Conservation (phyloP, 2,113 vertebrate genomes). For the Ceuthmochares aereus region DNA sequence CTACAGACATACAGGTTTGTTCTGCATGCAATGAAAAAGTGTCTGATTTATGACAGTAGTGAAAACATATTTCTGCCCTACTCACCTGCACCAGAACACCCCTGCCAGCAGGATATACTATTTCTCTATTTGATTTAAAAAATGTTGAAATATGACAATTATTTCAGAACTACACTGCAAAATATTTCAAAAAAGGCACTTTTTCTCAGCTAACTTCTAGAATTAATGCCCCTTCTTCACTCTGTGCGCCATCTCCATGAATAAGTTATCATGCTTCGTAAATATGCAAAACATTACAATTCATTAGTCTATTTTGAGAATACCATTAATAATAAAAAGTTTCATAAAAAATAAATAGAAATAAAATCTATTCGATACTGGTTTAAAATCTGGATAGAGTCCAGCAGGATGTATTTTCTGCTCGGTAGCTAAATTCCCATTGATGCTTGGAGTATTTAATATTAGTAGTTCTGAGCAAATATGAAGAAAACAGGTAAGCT, state of each 20-base stretch:
- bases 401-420: background rate
- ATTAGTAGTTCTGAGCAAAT: background rate
- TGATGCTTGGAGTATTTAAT: background rate
- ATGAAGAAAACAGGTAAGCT: background rate
- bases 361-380: slow-evolving; percentile 42
- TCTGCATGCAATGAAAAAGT: no score
- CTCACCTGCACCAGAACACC: no score
- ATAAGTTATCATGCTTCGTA: slow-evolving; percentile 53
- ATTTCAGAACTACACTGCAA: background rate
- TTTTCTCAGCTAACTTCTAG: background rate
- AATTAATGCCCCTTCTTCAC: slow-evolving; percentile 25
- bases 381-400: background rate
- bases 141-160: no score
- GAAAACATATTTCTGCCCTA: no score
- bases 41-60: no score
- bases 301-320: slow-evolving; percentile 62
- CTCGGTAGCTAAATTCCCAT: background rate
- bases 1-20: no score
- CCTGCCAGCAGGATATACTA: background rate
- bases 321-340: slow-evolving; percentile 60
- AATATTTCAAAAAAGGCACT: background rate
- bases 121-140: no score
- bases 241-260: slow-evolving; percentile 1
- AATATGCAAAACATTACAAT: slow-evolving; percentile 55
- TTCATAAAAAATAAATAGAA: slow-evolving; percentile 60